A percentile compares a stretch with the other conserved stretches of the same genome.
Conservation (phyloP, 2,888 invertebrate species). For the Cepaea hortensis region DNA sequence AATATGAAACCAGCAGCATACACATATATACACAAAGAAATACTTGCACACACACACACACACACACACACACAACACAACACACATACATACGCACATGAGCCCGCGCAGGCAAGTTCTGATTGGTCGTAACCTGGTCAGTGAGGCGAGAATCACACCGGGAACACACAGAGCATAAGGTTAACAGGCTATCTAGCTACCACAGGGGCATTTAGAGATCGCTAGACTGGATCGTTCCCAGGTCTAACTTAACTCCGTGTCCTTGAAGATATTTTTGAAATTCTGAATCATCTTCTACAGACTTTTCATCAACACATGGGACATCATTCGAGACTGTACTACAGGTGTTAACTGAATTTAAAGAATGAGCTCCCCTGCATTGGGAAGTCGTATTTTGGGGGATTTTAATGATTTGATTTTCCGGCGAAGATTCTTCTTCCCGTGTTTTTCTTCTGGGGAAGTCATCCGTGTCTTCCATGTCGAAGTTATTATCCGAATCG, state of each 20-base stretch:
- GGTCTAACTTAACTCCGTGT: conserved; percentile 69
- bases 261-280: conserved; percentile 69
- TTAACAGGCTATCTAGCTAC: background rate
- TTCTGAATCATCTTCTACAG: conserved; percentile 54
- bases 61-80: no score
- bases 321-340: background rate
- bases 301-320: background rate
- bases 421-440: background rate
- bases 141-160: no score
- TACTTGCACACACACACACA: no score
- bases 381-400: background rate
- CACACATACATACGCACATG: no score
- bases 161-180: background rate
- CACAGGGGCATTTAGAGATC: conserved; percentile 60
- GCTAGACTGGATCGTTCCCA: conserved; percentile 70
- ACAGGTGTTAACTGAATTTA: background rate
- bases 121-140: no score
- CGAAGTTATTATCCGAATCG: conserved; percentile 17
- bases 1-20: no score
- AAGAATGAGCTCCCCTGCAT: background rate
- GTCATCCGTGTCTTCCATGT: background rate
- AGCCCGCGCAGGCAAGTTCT: no score
- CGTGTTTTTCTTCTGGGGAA: no score
- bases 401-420: background rate
- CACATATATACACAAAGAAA: no score